phyloP scores from a whole-genome alignment of 2,888 invertebrate genomes.

The Graphium colonna region DNA sequence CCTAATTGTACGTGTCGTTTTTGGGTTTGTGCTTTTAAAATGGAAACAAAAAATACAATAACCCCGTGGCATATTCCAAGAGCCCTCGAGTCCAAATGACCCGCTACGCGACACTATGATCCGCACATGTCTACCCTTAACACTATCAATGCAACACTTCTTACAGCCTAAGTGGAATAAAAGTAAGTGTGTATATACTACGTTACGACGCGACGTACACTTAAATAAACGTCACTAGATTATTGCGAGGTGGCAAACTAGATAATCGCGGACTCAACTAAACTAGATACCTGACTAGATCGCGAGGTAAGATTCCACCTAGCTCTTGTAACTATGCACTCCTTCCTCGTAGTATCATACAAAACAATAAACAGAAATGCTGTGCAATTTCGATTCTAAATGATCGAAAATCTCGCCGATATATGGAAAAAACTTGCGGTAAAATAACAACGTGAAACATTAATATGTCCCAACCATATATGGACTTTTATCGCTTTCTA shows the following conservation, averaged over 20 bases:
- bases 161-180: conserved; percentile 71
- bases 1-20: conserved; percentile 35
- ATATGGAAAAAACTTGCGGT: no score
- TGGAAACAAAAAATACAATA: conserved; percentile 7
- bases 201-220: conserved; percentile 42
- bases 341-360: no score
- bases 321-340: no score
- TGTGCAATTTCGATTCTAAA: no score
- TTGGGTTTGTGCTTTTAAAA: conserved; percentile 24
- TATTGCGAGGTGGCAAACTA: conserved; percentile 69
- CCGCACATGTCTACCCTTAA: conserved; percentile 64
- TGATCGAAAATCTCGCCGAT: no score
- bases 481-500: no score
- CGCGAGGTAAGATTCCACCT: background rate
- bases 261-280: conserved; percentile 54
- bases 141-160: conserved; percentile 61
- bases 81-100: conserved; percentile 43
- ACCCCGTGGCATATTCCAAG: conserved; percentile 50
- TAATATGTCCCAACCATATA: no score
- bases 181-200: conserved; percentile 50
- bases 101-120: conserved; percentile 39
- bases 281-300: conserved; percentile 29
- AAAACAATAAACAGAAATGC: no score
- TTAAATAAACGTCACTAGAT: conserved; percentile 57
- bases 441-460: no score